A percentile compares a stretch with the other conserved stretches of the same genome.
These are phyloP conservation scores for Erebia palarica DNA, from an alignment of 2,888 invertebrate genomes.

Conservation along the genomic window DNA sequence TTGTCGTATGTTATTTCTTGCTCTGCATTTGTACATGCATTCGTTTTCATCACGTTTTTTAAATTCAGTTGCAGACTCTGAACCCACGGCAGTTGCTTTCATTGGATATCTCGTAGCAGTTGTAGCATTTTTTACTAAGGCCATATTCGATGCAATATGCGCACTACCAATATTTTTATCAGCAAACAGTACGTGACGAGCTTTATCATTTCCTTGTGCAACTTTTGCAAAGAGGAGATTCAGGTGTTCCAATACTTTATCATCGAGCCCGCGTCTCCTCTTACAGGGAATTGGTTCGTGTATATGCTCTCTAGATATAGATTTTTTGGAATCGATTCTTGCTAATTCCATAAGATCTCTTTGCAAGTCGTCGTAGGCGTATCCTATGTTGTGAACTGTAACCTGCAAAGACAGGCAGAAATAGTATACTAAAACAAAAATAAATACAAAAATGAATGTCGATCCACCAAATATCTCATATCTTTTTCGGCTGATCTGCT, in stretches of 20 bases:
- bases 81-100: constrained; percentile 47
- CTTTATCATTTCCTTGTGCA: constrained; percentile 12
- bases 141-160: constrained; percentile 21
- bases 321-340: constrained; percentile 25
- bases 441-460: too few relatives aligned
- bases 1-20: background rate
- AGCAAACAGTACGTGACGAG: background rate
- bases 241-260: constrained; percentile 6
- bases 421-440: too few relatives aligned
- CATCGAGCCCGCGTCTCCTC: constrained; percentile 9
- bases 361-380: constrained; percentile 59
- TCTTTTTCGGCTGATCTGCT: too few relatives aligned
- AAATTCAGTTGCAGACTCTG: background rate
- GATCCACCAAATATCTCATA: too few relatives aligned
- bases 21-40: constrained; percentile 3
- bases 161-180: background rate
- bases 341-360: constrained; percentile 52
- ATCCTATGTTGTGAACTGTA: constrained; percentile 55
- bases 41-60: constrained; percentile 1
- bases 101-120: constrained; percentile 52
- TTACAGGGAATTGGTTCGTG: background rate
- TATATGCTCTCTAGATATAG: background rate
- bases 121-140: constrained; percentile 43
- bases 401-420: constrained; percentile 50
- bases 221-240: constrained; percentile 12